Evolutionary conservation across 2,113 vertebrate genomes (phyloP).

Genomic region (Pao palembangensis): DNA sequence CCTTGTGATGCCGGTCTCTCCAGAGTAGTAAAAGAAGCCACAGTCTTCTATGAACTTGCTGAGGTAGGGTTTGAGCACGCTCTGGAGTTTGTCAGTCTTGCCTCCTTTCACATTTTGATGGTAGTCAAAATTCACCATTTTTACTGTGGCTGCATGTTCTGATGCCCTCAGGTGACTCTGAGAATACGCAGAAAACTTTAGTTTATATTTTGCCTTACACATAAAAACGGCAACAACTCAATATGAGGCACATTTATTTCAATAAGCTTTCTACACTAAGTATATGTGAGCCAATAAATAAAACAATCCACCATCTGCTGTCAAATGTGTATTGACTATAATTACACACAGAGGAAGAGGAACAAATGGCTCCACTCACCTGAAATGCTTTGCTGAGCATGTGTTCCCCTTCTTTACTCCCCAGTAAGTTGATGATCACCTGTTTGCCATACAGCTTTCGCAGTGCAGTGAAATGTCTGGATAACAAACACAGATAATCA

Average conservation of each 20-base stretch:
- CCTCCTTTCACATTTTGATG: constrained; percentile 97
- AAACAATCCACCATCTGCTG: neutral
- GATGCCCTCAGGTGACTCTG: constrained; percentile 97
- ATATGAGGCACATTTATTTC: too few relatives aligned
- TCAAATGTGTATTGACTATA: neutral
- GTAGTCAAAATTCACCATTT: constrained; percentile 98
- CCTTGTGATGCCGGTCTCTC: constrained; percentile 86
- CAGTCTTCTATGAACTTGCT: constrained; percentile 88
- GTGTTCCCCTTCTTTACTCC: constrained; percentile 95
- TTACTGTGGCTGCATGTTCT: constrained; percentile 83
- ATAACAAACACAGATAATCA: constrained; percentile 1
- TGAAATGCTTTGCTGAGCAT: constrained; percentile 99
- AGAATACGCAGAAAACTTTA: constrained; percentile 1
- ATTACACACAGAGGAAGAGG: neutral
- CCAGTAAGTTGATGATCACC: constrained; percentile 94
- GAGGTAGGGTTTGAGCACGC: constrained; percentile 87
- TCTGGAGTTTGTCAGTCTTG: constrained; percentile 89
- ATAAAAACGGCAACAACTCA: too few relatives aligned
- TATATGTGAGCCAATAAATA: neutral
- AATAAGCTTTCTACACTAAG: too few relatives aligned
- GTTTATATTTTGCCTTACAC: too few relatives aligned
- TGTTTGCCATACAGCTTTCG: constrained; percentile 91
- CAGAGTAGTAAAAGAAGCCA: constrained; percentile 89
- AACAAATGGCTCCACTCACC: constrained; percentile 62
- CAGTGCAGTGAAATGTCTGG: constrained; percentile 92